phyloP scores from a whole-genome alignment of 2,113 vertebrate genomes.

The Podocnemis expansa region DNA sequence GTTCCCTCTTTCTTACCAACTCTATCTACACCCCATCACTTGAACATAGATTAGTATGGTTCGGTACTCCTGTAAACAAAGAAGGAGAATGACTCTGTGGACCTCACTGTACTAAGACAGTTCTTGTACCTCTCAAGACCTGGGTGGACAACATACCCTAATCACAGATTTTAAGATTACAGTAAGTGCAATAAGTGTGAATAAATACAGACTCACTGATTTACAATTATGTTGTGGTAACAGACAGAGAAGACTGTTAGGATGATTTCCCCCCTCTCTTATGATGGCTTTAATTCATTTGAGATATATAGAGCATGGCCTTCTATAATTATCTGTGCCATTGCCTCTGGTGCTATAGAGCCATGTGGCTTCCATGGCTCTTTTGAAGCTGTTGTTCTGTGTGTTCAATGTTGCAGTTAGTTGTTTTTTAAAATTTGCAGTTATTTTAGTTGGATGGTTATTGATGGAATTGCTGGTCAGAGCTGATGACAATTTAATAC shows the following conservation, averaged over 20 bases:
- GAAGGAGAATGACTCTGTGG: not conserved
- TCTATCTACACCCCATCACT: not conserved
- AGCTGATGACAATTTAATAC: constrained; percentile 79
- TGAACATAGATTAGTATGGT: not conserved
- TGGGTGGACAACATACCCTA: not conserved
- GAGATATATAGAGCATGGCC: not conserved
- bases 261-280: not conserved
- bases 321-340: not conserved
- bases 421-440: constrained; percentile 44
- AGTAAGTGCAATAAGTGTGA: not conserved
- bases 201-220: not conserved
- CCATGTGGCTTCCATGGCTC: not conserved
- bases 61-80: not conserved
- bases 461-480: constrained; percentile 74
- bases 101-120: not conserved
- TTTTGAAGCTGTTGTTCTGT: not conserved
- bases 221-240: accelerated
- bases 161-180: not conserved
- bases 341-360: not conserved
- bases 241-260: not conserved
- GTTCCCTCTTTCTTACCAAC: not conserved
- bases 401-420: not conserved
- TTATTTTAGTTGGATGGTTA: constrained; percentile 68
- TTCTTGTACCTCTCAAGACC: not conserved
- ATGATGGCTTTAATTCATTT: not conserved